phyloP scores from a whole-genome alignment of 1,140 invertebrate species.

The Drosophila truncata region DNA sequence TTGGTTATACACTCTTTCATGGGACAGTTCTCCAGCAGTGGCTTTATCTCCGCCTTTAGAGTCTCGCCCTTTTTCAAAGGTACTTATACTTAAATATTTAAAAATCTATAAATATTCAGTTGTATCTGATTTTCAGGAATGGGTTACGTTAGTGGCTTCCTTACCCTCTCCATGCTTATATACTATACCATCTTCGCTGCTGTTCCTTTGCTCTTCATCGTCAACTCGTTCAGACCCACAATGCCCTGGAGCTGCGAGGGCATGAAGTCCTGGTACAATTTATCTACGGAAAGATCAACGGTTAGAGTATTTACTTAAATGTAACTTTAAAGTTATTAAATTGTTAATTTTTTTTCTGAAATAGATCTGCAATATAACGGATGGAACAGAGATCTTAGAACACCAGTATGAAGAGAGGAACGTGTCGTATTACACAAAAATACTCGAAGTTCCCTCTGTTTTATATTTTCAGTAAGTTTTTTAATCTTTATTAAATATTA shows the following conservation, averaged over 20 bases:
- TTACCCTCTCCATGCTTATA: constrained; percentile 55
- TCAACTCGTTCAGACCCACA: constrained; percentile 65
- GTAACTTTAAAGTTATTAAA: too few relatives aligned
- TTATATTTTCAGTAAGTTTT: constrained; percentile 63
- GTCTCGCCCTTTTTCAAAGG: constrained; percentile 81
- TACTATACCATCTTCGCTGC: constrained; percentile 71
- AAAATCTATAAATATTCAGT: not conserved
- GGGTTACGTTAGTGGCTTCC: constrained; percentile 68
- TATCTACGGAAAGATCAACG: constrained; percentile 3
- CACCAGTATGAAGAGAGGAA: not conserved
- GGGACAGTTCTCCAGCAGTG: constrained; percentile 82
- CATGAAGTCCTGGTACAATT: constrained; percentile 20
- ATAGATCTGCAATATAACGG: constrained; percentile 43
- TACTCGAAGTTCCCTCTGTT: constrained; percentile 64
- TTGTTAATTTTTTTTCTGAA: too few relatives aligned
- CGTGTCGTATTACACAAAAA: not conserved
- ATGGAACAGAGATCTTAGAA: not conserved
- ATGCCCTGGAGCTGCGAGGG: constrained; percentile 79
- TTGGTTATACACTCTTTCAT: constrained; percentile 78
- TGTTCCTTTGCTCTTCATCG: constrained; percentile 70
- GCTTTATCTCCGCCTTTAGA: constrained; percentile 77
- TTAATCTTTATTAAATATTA: constrained; percentile 7
- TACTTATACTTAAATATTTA: constrained; percentile 9
- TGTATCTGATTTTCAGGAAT: constrained; percentile 51
- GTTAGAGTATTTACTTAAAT: constrained; percentile 16